These are phyloP conservation scores for Otus sunia DNA, from an alignment of 2,113 vertebrate species.

Conservation along the genomic window DNA sequence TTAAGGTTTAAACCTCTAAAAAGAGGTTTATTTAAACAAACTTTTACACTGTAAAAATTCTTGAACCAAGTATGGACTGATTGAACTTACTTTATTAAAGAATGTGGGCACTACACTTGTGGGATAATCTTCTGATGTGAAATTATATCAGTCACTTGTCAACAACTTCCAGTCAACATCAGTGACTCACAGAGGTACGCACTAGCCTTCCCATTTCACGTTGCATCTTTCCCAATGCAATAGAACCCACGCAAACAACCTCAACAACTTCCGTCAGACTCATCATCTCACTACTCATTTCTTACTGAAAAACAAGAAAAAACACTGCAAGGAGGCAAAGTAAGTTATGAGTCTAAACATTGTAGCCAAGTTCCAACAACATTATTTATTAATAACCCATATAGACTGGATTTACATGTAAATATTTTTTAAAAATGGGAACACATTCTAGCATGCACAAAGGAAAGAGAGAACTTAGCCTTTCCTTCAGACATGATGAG, in stretches of 20 bases:
- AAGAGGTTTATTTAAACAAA: background rate
- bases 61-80: background rate
- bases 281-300: background rate
- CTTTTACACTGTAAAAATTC: background rate
- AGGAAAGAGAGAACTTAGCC: background rate
- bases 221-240: background rate
- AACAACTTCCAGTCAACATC: background rate
- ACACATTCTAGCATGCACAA: background rate
- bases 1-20: background rate
- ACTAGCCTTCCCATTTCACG: background rate
- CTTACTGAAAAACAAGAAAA: background rate
- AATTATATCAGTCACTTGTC: background rate
- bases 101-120: background rate
- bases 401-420: background rate
- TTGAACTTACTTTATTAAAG: background rate
- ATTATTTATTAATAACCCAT: background rate
- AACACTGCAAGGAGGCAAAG: background rate
- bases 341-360: background rate
- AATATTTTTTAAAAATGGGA: background rate
- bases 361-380: background rate
- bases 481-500: background rate
- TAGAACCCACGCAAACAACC: background rate
- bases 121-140: background rate
- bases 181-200: background rate
- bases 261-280: background rate